Conservation (phyloP, 2,797 vertebrate species). For the Diceros bicornis region DNA sequence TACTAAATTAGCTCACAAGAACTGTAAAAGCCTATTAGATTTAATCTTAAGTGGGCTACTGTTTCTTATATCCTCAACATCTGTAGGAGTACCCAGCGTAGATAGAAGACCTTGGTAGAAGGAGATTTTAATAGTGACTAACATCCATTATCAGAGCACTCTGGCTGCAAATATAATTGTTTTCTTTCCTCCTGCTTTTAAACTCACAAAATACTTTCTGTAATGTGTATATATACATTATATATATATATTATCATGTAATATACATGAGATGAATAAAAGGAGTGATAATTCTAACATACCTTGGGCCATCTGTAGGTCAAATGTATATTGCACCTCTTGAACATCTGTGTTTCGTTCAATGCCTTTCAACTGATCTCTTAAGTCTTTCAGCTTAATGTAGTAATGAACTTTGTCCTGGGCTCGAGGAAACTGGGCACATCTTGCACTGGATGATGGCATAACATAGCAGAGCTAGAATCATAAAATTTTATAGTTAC, state of each 20-base stretch:
- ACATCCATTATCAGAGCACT: neutral
- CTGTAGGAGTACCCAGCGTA: neutral
- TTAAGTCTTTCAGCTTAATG: conserved; percentile 96
- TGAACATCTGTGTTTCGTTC: conserved; percentile 91
- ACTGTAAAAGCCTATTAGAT: neutral
- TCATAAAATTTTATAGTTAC: neutral
- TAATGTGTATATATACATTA: neutral
- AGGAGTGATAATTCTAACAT: neutral
- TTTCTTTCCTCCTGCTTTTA: neutral
- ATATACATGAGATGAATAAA: accelerated
- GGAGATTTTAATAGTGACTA: neutral
- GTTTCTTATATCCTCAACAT: neutral
- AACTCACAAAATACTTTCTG: neutral
- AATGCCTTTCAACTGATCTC: conserved; percentile 95
- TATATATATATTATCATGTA: too few species aligned
- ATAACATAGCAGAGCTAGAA: conserved; percentile 96
- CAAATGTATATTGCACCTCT: conserved; percentile 95
- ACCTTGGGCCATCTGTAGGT: conserved; percentile 97
- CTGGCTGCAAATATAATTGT: accelerated
- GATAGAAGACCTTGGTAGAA: neutral
- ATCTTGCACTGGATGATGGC: conserved; percentile 98
- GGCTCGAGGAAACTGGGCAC: conserved; percentile 98
- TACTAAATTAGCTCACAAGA: neutral
- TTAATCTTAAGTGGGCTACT: neutral
- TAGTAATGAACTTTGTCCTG: conserved; percentile 99